phyloP scores from a whole-genome alignment of 2,113 vertebrate genomes.

The Atlantisia rogersi region DNA sequence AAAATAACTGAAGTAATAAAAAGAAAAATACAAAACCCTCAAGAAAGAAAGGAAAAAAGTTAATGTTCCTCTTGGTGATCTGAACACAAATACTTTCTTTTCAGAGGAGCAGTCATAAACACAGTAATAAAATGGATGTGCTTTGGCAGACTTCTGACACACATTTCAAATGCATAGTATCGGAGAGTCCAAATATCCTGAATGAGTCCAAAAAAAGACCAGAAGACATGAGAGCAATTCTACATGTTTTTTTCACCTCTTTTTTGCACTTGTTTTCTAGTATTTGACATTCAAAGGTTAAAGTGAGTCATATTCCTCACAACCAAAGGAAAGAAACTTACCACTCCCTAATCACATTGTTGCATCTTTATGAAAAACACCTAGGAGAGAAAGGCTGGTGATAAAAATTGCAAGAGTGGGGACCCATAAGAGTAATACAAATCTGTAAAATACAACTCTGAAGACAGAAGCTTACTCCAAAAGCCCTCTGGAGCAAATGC shows the following conservation, averaged over 20 bases:
- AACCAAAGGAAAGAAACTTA: neutral
- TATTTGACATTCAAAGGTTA: neutral
- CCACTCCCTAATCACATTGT: neutral
- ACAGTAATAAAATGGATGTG: neutral
- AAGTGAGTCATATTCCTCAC: neutral
- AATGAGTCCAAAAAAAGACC: neutral
- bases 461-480: neutral
- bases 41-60: neutral
- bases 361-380: neutral
- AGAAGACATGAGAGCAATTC: neutral
- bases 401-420: neutral
- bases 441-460: neutral
- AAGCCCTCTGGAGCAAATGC: neutral
- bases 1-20: constrained; percentile 35
- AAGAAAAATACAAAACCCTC: neutral
- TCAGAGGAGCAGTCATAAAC: neutral
- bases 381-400: neutral
- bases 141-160: neutral
- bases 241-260: neutral
- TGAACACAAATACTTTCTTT: constrained; percentile 13
- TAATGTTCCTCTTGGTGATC: constrained; percentile 4
- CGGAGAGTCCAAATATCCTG: neutral
- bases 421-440: neutral
- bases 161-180: neutral
- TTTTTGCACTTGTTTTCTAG: neutral